A percentile compares a stretch with the other conserved stretches of the same genome.
Evolutionary conservation across 2,113 vertebrate species (phyloP).

Genomic region (Psammodynastes pulverulentus): DNA sequence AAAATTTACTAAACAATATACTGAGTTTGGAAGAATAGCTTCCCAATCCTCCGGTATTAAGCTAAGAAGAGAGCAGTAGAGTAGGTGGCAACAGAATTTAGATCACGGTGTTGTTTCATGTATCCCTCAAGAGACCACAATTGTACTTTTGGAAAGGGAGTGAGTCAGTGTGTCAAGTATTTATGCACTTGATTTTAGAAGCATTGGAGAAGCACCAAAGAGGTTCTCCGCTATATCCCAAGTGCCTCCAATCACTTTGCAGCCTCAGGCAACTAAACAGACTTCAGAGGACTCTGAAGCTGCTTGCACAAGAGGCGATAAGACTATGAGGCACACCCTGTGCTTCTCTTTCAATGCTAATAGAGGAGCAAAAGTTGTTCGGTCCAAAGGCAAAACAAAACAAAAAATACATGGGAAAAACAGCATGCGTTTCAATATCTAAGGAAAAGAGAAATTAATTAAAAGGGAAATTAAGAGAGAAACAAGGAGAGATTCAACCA

Average conservation of each 20-base stretch:
- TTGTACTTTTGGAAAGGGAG: not conserved
- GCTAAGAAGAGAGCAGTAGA: not conserved
- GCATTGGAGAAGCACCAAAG: not conserved
- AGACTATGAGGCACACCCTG: not conserved
- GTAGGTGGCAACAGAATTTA: not conserved
- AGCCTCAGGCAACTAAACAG: not conserved
- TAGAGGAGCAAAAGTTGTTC: not conserved
- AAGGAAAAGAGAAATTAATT: not conserved
- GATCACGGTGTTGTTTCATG: not conserved
- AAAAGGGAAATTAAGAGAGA: too few species aligned
- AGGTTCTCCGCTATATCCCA: not conserved
- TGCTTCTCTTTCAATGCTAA: not conserved
- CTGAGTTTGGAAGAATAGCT: not conserved
- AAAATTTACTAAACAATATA: not conserved
- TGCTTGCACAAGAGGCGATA: not conserved
- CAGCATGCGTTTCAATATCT: not conserved
- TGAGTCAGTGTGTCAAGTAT: not conserved
- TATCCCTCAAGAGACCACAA: not conserved
- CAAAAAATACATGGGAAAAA: not conserved
- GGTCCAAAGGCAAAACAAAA: not conserved
- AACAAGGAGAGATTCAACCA: too few species aligned
- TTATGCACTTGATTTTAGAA: not conserved
- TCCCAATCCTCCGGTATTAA: not conserved
- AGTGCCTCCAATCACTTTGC: not conserved
- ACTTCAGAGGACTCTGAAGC: not conserved